These are phyloP conservation scores for Hapalemur alaotrensis DNA, from an alignment of 2,797 vertebrate genomes.

Conservation along the genomic window DNA sequence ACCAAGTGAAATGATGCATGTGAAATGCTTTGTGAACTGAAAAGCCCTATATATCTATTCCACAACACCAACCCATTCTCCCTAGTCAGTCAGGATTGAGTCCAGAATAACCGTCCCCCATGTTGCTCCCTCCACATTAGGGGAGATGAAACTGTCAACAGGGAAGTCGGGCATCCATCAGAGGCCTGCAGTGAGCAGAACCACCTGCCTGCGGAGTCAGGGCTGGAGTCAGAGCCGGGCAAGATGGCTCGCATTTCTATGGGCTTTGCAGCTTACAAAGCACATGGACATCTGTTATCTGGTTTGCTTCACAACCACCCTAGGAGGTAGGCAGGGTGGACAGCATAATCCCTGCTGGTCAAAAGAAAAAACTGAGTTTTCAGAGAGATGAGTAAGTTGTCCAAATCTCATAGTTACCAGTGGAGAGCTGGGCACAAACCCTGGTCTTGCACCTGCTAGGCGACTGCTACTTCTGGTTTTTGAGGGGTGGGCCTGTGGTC, in stretches of 20 bases:
- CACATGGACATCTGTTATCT: slow-evolving; percentile 14
- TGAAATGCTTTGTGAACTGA: slow-evolving; percentile 31
- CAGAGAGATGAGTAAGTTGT: not conserved
- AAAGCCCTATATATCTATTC: slow-evolving; percentile 9
- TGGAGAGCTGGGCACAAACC: not conserved
- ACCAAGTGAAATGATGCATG: slow-evolving; percentile 4
- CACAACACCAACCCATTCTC: not conserved
- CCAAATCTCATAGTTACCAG: not conserved
- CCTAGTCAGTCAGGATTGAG: slow-evolving; percentile 20
- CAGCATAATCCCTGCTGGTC: not conserved
- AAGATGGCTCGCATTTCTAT: not conserved
- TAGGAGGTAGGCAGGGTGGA: not conserved
- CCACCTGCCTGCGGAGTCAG: not conserved
- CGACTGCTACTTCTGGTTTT: not conserved
- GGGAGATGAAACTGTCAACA: slow-evolving; percentile 65
- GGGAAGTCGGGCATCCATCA: slow-evolving; percentile 67
- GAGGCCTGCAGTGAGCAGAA: slow-evolving; percentile 2
- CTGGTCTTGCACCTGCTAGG: not conserved
- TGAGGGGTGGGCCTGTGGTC: not conserved
- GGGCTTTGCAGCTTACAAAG: slow-evolving; percentile 34
- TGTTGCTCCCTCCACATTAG: slow-evolving; percentile 37
- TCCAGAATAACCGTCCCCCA: slow-evolving; percentile 48
- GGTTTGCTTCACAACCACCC: not conserved
- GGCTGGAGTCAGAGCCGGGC: not conserved
- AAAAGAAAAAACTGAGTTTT: slow-evolving; percentile 26